Percentiles rank a stretch among this genome's conserved stretches.
These are phyloP conservation scores for Gobiocypris rarus DNA, from an alignment of 2,113 vertebrate genomes.

Conservation along the genomic window DNA sequence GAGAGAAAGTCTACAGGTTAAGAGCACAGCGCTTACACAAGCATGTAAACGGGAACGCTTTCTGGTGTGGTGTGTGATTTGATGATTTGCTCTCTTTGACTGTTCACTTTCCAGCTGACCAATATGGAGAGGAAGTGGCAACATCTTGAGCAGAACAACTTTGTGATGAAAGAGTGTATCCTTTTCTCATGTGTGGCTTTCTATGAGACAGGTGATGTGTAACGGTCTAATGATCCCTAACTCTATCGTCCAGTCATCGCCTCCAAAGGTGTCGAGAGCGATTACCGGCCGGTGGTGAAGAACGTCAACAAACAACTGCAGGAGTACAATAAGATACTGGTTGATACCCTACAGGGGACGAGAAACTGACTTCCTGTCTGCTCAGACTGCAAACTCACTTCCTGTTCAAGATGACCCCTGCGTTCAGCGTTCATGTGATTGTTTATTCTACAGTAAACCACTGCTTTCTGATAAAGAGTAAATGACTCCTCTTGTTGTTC, in stretches of 20 bases:
- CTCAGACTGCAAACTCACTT: conserved; percentile 24
- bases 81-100: neutral
- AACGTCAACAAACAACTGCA: conserved; percentile 83
- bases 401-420: conserved; percentile 16
- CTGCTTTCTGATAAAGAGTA: neutral
- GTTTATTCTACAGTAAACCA: neutral
- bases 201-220: neutral
- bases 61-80: neutral
- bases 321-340: conserved; percentile 88
- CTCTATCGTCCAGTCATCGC: conserved; percentile 85
- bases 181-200: conserved; percentile 66
- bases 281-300: conserved; percentile 84
- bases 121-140: conserved; percentile 99
- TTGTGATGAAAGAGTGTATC: conserved; percentile 99
- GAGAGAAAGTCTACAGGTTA: too few relatives aligned
- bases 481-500: neutral
- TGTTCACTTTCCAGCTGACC: conserved; percentile 79
- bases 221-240: conserved; percentile 71
- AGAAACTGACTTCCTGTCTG: conserved; percentile 76
- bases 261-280: conserved; percentile 91
- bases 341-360: conserved; percentile 82
- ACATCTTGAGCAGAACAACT: conserved; percentile 97
- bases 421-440: conserved; percentile 22
- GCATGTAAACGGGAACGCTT: neutral
- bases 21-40: neutral